A percentile compares a stretch with the other conserved stretches of the same genome.
phyloP scores from a whole-genome alignment of 2,113 vertebrate genomes.

The Rhea americana region DNA sequence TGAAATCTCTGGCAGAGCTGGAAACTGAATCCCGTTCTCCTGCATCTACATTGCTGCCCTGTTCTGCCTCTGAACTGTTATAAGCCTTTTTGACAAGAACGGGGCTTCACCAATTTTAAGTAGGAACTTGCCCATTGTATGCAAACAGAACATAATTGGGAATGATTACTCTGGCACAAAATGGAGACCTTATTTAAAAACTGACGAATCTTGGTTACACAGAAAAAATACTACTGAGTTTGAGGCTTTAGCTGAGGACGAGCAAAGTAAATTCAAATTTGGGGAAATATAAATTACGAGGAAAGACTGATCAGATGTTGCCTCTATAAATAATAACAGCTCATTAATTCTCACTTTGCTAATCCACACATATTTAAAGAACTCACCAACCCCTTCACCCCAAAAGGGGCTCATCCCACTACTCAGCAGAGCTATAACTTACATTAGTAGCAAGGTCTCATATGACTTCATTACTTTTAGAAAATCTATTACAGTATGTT shows the following conservation, averaged over 20 bases:
- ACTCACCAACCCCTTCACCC: conserved; percentile 7
- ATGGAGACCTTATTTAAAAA: conserved; percentile 10
- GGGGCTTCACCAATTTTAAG: conserved; percentile 3
- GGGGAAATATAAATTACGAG: conserved; percentile 1
- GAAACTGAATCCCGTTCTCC: not conserved
- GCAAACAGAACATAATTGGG: not conserved
- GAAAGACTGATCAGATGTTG: conserved; percentile 43
- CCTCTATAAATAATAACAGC: conserved; percentile 66
- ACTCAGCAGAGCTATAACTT: conserved; percentile 49
- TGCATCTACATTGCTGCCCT: not conserved
- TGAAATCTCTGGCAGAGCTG: not conserved
- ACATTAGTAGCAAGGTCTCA: conserved; percentile 31
- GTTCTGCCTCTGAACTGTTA: not conserved
- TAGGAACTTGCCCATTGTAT: not conserved
- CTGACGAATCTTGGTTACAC: not conserved
- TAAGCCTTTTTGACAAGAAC: not conserved
- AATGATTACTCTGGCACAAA: conserved; percentile 22
- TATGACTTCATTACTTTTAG: conserved; percentile 40
- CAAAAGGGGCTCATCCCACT: conserved; percentile 24
- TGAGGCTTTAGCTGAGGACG: not conserved
- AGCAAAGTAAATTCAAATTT: conserved; percentile 6
- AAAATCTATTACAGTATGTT: conserved; percentile 29
- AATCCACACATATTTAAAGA: conserved; percentile 50
- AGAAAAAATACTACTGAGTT: conserved; percentile 17
- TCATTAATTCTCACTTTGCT: conserved; percentile 57